Conservation (phyloP, 2,797 vertebrate genomes). For the Sardinella longiceps region DNA sequence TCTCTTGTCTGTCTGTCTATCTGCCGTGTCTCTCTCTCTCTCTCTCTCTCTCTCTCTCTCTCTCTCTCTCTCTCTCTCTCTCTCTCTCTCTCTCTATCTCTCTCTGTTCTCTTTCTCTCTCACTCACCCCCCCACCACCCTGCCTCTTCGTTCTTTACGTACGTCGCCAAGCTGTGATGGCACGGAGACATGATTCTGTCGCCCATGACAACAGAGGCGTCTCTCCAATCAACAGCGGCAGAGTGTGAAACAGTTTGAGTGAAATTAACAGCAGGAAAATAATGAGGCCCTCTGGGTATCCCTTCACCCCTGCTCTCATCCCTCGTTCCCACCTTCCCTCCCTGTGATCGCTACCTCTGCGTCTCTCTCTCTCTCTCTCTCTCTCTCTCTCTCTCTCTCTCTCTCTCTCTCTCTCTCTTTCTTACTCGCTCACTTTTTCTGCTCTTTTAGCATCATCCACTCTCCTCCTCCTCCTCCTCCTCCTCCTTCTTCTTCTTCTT, state of each 20-base stretch:
- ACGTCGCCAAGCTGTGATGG: constrained; percentile 44
- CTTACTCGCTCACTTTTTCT: constrained; percentile 26
- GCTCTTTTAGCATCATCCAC: constrained; percentile 46
- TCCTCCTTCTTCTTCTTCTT: constrained; percentile 29
- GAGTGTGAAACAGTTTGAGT: constrained; percentile 80
- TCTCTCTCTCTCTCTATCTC: not conserved
- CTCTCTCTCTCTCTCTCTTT: constrained; percentile 32
- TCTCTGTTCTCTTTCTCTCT: not conserved
- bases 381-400: constrained; percentile 49
- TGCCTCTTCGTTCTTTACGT: not conserved
- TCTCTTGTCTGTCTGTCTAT: not conserved
- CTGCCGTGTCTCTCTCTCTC: not conserved
- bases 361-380: constrained; percentile 58
- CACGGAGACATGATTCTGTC: constrained; percentile 67
- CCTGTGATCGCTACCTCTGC: constrained; percentile 65
- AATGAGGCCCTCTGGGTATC: constrained; percentile 84
- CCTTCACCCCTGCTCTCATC: constrained; percentile 76
- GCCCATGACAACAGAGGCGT: constrained; percentile 67
- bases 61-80: not conserved
- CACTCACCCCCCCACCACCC: not conserved
- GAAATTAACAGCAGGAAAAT: constrained; percentile 85
- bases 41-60: not conserved
- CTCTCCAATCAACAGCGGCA: constrained; percentile 78
- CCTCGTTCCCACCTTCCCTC: constrained; percentile 75
- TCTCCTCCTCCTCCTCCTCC: constrained; percentile 26